These are phyloP conservation scores for Melanotaenia duboulayi DNA, from an alignment of 2,113 vertebrate genomes.

Conservation along the genomic window DNA sequence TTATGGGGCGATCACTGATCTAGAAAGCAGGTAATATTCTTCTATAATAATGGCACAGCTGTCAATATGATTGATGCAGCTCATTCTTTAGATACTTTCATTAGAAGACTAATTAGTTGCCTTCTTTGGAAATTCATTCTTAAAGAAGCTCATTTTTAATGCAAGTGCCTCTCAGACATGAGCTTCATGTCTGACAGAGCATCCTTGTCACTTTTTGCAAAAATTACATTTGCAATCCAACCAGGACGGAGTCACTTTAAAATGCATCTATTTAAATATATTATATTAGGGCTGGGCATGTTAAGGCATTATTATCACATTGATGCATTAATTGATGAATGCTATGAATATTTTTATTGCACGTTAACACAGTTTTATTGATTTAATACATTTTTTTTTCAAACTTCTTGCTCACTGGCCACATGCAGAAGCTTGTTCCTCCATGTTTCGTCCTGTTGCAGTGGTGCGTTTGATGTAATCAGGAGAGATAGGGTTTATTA, in stretches of 20 bases:
- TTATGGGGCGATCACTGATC: neutral
- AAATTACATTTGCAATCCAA: neutral
- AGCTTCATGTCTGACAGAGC: neutral
- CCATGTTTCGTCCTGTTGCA: too few relatives aligned
- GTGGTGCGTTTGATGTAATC: too few relatives aligned
- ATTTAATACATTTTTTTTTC: too few relatives aligned
- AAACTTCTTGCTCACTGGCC: too few relatives aligned
- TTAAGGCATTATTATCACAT: too few relatives aligned
- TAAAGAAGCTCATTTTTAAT: neutral
- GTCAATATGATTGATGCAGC: slow-evolving; percentile 3
- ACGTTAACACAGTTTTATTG: too few relatives aligned
- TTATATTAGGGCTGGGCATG: too few relatives aligned
- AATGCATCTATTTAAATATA: neutral
- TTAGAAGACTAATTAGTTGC: slow-evolving; percentile 1
- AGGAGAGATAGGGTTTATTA: too few relatives aligned
- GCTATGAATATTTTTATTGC: too few relatives aligned
- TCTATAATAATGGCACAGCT: neutral
- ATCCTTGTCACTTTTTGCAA: too few relatives aligned
- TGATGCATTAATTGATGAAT: too few relatives aligned
- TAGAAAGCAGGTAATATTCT: slow-evolving; percentile 7
- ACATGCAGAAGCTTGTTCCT: too few relatives aligned
- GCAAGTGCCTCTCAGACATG: neutral
- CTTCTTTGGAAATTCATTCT: neutral
- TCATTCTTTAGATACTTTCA: neutral
- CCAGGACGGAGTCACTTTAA: neutral